Conservation (phyloP, 2,888 invertebrate genomes). For the Girardia tigrina region DNA sequence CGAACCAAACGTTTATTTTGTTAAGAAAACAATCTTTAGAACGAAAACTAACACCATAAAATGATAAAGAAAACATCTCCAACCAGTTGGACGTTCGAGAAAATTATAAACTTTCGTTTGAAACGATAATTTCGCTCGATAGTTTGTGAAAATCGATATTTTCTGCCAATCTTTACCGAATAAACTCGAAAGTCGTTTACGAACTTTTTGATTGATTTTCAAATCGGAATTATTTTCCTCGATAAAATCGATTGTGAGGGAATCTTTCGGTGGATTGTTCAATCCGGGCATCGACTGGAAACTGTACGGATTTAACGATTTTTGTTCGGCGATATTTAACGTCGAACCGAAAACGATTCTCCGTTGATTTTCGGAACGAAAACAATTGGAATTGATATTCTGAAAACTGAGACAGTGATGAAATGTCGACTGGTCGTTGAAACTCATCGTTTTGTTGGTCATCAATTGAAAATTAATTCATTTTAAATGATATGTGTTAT, state of each 20-base stretch:
- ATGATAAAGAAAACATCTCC: slow-evolving; percentile 70
- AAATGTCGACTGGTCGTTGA: background rate
- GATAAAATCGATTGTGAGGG: background rate
- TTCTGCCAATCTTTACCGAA: slow-evolving; percentile 14
- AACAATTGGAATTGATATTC: background rate
- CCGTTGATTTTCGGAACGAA: background rate
- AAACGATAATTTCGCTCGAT: slow-evolving; percentile 41
- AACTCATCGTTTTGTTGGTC: background rate
- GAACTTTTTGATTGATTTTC: background rate
- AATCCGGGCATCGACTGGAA: slow-evolving; percentile 10
- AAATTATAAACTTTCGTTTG: slow-evolving; percentile 68
- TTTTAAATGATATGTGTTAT: background rate
- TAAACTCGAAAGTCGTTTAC: background rate
- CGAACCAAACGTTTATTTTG: background rate
- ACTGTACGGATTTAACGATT: background rate
- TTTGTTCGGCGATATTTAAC: background rate
- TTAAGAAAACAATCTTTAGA: background rate
- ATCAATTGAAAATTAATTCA: background rate
- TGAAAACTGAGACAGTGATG: background rate
- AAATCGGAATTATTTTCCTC: background rate
- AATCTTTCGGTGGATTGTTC: background rate
- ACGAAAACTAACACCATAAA: slow-evolving; percentile 66
- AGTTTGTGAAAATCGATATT: background rate
- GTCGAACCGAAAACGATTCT: background rate
- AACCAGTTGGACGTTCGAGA: slow-evolving; percentile 66